Conservation (phyloP, 2,113 vertebrate genomes). For the Dasyurus viverrinus region DNA sequence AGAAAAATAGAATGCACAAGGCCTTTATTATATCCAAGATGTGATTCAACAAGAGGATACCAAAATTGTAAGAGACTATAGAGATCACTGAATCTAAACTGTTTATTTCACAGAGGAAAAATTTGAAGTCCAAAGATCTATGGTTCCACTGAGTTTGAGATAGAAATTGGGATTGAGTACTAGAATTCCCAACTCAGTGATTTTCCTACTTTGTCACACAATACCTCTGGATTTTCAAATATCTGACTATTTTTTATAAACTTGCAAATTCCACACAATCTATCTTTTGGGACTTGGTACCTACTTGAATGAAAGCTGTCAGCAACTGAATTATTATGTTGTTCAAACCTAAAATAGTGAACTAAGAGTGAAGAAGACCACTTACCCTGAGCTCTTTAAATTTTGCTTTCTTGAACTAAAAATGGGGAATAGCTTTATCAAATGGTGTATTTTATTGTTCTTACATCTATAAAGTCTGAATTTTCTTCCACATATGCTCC, state of each 20-base stretch:
- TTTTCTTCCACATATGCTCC: background rate
- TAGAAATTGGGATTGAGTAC: background rate
- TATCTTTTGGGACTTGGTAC: background rate
- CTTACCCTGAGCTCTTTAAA: background rate
- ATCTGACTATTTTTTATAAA: background rate
- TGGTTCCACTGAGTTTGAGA: background rate
- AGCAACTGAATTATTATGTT: background rate
- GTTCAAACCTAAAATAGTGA: background rate
- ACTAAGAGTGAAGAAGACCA: background rate
- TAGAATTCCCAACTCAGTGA: background rate
- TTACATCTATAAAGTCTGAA: background rate
- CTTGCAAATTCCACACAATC: background rate
- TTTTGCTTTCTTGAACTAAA: background rate
- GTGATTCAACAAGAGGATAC: background rate
- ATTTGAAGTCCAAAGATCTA: background rate
- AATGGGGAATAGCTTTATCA: background rate
- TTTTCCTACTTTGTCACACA: background rate
- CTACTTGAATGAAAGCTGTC: background rate
- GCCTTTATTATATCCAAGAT: background rate
- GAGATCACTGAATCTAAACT: background rate
- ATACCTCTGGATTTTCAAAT: background rate
- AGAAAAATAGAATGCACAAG: constrained; percentile 44
- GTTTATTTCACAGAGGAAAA: background rate
- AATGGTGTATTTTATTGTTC: background rate
- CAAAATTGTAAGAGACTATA: background rate